These are phyloP conservation scores for Malurus elegans DNA, from an alignment of 2,113 vertebrate species.

Conservation along the genomic window DNA sequence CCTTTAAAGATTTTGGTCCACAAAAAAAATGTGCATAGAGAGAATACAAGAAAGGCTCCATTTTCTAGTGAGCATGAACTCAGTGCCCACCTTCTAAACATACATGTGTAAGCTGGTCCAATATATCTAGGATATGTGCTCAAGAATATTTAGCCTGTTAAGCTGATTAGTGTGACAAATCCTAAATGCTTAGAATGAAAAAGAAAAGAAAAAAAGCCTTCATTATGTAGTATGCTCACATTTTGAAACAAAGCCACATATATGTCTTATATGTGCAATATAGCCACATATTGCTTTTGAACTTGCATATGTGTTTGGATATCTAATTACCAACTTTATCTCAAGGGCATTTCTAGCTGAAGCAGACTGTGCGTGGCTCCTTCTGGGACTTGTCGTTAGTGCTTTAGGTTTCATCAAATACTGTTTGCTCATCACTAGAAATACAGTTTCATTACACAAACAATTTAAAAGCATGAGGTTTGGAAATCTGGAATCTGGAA, in stretches of 20 bases:
- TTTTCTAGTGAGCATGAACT: neutral
- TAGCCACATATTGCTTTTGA: neutral
- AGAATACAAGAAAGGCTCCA: neutral
- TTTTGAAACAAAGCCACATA: neutral
- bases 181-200: neutral
- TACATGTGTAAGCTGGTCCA: neutral
- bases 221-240: neutral
- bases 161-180: neutral
- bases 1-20: neutral
- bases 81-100: neutral
- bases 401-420: neutral
- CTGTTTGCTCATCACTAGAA: neutral
- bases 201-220: neutral
- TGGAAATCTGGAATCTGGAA: neutral
- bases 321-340: neutral
- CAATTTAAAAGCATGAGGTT: neutral
- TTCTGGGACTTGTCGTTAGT: neutral
- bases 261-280: neutral
- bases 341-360: neutral
- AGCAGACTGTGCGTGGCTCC: neutral
- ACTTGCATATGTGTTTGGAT: neutral
- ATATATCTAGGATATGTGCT: neutral
- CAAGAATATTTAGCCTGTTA: neutral
- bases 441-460: neutral
- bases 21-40: neutral